Base-by-base conservation (phyloP, 2,113 vertebrate species). In the Engraulis encrasicolus region DNA sequence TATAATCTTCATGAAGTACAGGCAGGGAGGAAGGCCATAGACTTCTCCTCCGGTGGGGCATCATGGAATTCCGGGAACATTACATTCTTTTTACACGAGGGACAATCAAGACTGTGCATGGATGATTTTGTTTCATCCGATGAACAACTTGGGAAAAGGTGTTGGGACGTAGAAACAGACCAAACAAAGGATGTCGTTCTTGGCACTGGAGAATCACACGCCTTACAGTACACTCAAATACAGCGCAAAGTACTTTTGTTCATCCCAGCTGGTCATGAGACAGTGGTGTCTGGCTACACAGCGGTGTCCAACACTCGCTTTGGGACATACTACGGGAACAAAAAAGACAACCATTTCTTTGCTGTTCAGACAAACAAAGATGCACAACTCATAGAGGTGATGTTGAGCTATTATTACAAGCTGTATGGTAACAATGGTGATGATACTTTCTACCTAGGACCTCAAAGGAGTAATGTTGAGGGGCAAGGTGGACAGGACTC, bases 371-470 rank as follows among this genome's bases (percentile, higher is more conserved):
- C 54, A 82, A 81, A 82, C 38, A 34, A 50, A 3, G 84, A 85
- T 6, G 0, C 79, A 40, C 34, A 84, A 0, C 0, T 17, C 40
- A 85, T 85, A 31, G 88, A 90, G 48, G n/a, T 88, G 27, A 89
- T 89, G 89, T 77, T 90, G 20, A 89, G 79, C 54, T 91, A 92
- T 81, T 89, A 91, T 45, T 91, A 92, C 83, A 5, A 7, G 1
- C 90, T 92, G 61, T 17, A 86, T 9, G 91, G 91, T 23, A 84
- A 91, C 82, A 79, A 79, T n/a, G 90, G 90, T 4, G 84, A 88
- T 83, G 91, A 91, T 78, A 77, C 61, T 0, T 92, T 93, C 74
- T 92, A 82, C 54, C 85, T 93, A 2, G 91, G 91, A 1, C 91
- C 89, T 27, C 92, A 91, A 83, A 91, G 5, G 83, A 92, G 80